Percentiles rank a stretch among this genome's conserved stretches.
These are phyloP conservation scores for Magallana ariakensis DNA, from an alignment of 1,140 invertebrate genomes.

Conservation along the genomic window DNA sequence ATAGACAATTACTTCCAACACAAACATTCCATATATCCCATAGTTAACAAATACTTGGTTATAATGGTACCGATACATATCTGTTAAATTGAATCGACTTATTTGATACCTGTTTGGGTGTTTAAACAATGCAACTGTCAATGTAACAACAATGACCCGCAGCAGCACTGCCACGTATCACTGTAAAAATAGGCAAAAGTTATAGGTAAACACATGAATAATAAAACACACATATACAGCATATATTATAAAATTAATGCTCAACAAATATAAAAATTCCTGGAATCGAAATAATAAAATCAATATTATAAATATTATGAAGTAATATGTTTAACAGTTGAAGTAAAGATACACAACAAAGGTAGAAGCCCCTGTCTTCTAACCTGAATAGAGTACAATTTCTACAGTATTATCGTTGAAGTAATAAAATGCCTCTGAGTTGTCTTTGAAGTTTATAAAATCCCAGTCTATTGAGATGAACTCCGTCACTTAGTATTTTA, in stretches of 20 bases:
- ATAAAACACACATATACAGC: too few species aligned
- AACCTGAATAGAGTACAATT: background rate
- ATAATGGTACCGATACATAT: background rate
- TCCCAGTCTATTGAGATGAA: background rate
- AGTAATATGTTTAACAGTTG: background rate
- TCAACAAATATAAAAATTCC: too few species aligned
- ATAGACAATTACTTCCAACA: background rate
- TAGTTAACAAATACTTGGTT: background rate
- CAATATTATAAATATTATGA: background rate
- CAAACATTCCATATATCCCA: background rate
- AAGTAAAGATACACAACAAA: background rate
- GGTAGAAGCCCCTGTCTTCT: background rate
- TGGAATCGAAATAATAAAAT: too few species aligned
- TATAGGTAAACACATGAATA: too few species aligned
- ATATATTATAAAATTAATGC: too few species aligned
- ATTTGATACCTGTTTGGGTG: background rate
- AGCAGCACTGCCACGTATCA: background rate
- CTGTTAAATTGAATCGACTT: background rate
- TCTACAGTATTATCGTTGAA: background rate
- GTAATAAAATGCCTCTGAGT: background rate
- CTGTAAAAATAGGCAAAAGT: conserved; percentile 4
- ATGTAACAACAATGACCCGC: background rate
- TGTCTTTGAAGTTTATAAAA: background rate
- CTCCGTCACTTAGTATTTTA: background rate
- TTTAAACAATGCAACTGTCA: background rate